These are phyloP conservation scores for Phengaris alcon DNA, from an alignment of 2,888 invertebrate species.

Conservation along the genomic window DNA sequence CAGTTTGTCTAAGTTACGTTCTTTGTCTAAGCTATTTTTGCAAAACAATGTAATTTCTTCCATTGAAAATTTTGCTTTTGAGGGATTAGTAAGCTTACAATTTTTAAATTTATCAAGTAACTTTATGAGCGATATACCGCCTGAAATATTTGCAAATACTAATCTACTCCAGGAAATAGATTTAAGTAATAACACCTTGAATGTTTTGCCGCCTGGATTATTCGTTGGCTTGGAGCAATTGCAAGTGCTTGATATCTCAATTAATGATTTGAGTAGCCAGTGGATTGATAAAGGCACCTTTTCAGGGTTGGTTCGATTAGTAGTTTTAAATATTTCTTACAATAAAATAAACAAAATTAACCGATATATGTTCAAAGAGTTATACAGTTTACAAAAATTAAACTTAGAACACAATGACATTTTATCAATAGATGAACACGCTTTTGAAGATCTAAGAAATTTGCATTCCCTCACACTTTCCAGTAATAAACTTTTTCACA, in stretches of 20 bases:
- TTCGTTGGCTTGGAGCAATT: conserved; percentile 85
- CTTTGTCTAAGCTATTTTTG: conserved; percentile 83
- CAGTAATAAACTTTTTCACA: conserved; percentile 82
- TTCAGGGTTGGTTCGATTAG: conserved; percentile 84
- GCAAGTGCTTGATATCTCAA: conserved; percentile 84
- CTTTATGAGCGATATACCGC: conserved; percentile 85
- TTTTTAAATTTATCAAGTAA: conserved; percentile 89
- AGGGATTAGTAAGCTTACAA: conserved; percentile 82
- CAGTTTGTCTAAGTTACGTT: conserved; percentile 83
- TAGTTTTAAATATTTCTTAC: conserved; percentile 85
- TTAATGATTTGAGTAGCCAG: conserved; percentile 85
- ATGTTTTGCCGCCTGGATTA: conserved; percentile 85
- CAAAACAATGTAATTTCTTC: conserved; percentile 88
- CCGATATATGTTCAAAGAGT: conserved; percentile 84
- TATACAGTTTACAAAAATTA: conserved; percentile 86
- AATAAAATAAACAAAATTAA: conserved; percentile 85
- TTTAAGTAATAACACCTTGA: conserved; percentile 87
- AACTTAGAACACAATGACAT: conserved; percentile 86
- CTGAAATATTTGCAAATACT: conserved; percentile 84
- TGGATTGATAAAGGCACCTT: conserved; percentile 89
- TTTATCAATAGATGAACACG: conserved; percentile 83
- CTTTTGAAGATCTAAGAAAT: conserved; percentile 86
- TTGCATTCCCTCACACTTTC: conserved; percentile 87
- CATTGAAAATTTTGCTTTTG: conserved; percentile 85
- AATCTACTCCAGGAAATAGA: conserved; percentile 83